These are phyloP conservation scores for Drosophila anomalata DNA, from an alignment of 2,888 invertebrate species.

Conservation along the genomic window DNA sequence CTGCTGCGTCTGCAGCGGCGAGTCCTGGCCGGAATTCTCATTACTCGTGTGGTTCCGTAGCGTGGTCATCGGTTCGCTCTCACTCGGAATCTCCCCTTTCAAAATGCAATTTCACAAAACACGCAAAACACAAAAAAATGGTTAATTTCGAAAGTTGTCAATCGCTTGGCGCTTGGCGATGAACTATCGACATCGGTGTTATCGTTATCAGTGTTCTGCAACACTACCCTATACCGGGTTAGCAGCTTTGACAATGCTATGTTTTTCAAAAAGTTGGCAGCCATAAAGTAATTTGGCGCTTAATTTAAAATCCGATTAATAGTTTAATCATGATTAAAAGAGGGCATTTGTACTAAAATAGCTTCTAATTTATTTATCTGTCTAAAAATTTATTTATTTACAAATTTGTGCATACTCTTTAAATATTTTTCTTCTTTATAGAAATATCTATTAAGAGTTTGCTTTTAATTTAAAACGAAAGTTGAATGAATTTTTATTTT, in stretches of 20 bases:
- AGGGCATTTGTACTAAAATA: no score
- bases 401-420: no score
- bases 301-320: neutral
- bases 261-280: neutral
- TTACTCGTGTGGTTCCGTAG: slow-evolving; percentile 33
- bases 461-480: no score
- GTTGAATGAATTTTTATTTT: no score
- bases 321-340: neutral
- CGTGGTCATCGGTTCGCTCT: slow-evolving; percentile 34
- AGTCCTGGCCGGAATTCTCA: slow-evolving; percentile 43
- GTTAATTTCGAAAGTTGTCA: neutral
- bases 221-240: neutral
- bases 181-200: slow-evolving; percentile 31
- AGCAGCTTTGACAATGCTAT: neutral
- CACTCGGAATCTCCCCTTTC: slow-evolving; percentile 9
- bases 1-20: slow-evolving; percentile 35
- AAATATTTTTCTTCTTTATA: no score
- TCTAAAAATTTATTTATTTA: no score
- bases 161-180: slow-evolving; percentile 23
- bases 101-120: neutral
- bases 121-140: slow-evolving; percentile 1
- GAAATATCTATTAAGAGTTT: no score
- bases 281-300: neutral
- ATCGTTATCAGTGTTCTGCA: slow-evolving; percentile 20
- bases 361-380: no score